Conservation (phyloP, 37 sponge, comb jelly and placozoan genomes). For the Trichoplax adhaerens region DNA sequence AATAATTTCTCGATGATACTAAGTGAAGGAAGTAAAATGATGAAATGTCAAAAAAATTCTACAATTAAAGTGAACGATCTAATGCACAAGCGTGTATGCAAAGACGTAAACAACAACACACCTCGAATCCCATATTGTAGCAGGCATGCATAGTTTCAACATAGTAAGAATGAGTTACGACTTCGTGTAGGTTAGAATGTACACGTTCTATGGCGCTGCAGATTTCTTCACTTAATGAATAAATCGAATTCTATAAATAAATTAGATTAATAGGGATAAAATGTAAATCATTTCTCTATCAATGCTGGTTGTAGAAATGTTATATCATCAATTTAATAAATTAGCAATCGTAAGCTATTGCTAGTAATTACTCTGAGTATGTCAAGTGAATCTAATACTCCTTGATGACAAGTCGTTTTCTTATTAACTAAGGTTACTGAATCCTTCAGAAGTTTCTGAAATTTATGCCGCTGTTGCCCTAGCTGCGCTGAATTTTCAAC, state of each 20-base stretch:
- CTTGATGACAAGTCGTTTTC: slow-evolving; percentile 58
- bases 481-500: slow-evolving; percentile 27
- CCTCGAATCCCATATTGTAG: slow-evolving; percentile 78
- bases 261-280: too few relatives aligned
- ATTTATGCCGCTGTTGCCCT: slow-evolving; percentile 10
- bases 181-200: slow-evolving; percentile 8
- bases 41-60: not conserved
- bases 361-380: too few relatives aligned
- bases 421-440: slow-evolving; percentile 22
- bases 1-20: slow-evolving; percentile 52
- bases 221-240: slow-evolving; percentile 10
- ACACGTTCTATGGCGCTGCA: slow-evolving; percentile 14
- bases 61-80: not conserved
- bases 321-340: too few relatives aligned
- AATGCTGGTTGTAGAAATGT: too few relatives aligned
- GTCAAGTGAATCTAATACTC: slow-evolving; percentile 36
- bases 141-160: slow-evolving; percentile 39
- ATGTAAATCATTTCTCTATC: too few relatives aligned
- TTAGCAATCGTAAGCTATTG: too few relatives aligned
- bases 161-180: slow-evolving; percentile 6
- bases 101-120: slow-evolving; percentile 6
- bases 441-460: slow-evolving; percentile 24
- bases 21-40: not conserved
- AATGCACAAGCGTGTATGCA: slow-evolving; percentile 5
- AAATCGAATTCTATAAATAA: slow-evolving; percentile 11